Base-by-base conservation (phyloP, 2,113 vertebrate genomes). In the Sigmodon hispidus region DNA sequence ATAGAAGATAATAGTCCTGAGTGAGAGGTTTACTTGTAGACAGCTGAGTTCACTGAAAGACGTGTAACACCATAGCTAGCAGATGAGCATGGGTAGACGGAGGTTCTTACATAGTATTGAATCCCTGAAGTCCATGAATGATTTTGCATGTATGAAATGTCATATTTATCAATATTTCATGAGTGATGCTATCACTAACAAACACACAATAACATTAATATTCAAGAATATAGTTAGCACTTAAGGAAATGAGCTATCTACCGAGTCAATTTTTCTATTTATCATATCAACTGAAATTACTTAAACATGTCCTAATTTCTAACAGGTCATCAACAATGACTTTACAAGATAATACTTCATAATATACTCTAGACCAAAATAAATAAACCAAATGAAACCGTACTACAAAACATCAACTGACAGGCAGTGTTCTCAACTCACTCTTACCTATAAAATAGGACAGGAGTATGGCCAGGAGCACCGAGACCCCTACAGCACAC, bases 401-500 rank as follows among this genome's bases (percentile, higher is more conserved):
- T 21, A 59, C 69, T 13, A 31, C 0, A 36, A 94, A 22, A 70
- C 1, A 81, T 36, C 5, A 5, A 13, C 22, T 89, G 43, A 90
- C 0, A 77, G 83, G 22, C 31, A 72, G 50, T 29, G 61, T 95
- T 0, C 75, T n/a, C 4, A 89, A 95, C 1, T 0, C 5, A 40
- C 63, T 96, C 96, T 99, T 98, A 99, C 99, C 99, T 98, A 99
- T 99, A 93, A 99, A 99, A 98, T 99, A 99, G 87, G 99, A 99
- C 55, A 99, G 99, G 48, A 99, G 98, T 98, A 99, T 98, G 93
- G 99, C 99, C 98, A 99, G 98, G 96, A 99, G 98, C 95, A 99
- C 99, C 0, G 99, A 99, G 87, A 99, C 99, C 29, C 99, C 99
- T 98, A 99, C 99, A 17, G 99, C 99, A 73, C 99, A 99, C 93